Evolutionary conservation across 2,888 invertebrate genomes (phyloP).

Genomic region (Parnassius glacialis): DNA sequence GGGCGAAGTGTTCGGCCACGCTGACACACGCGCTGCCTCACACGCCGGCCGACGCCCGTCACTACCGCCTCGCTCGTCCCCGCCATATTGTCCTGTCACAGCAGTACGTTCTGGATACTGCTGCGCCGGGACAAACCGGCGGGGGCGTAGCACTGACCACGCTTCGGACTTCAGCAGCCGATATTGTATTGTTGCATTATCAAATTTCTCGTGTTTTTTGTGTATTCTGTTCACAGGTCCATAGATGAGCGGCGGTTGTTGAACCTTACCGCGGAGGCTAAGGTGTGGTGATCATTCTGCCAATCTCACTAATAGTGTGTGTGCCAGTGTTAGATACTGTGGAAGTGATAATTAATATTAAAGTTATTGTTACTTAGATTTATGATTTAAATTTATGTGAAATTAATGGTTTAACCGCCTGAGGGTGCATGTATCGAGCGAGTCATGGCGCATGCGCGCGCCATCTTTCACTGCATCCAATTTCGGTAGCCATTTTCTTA

Average conservation of each 20-base stretch:
- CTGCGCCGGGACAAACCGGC: slow-evolving; percentile 92
- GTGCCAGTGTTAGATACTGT: slow-evolving; percentile 28
- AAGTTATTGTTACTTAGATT: slow-evolving; percentile 10
- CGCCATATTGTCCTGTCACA: slow-evolving; percentile 99
- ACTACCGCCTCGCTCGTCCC: slow-evolving; percentile 71
- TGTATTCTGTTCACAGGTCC: slow-evolving; percentile 45
- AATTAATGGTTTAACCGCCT: slow-evolving; percentile 50
- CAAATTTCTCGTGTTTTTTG: slow-evolving; percentile 26
- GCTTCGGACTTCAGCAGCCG: slow-evolving; percentile 15
- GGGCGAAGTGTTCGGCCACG: slow-evolving; percentile 60
- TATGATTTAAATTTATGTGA: slow-evolving; percentile 35
- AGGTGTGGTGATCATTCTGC: background rate
- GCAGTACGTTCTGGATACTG: slow-evolving; percentile 95
- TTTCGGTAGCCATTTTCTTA: slow-evolving; percentile 60
- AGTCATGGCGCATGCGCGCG: slow-evolving; percentile 68
- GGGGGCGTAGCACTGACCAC: slow-evolving; percentile 53
- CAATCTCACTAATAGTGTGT: slow-evolving; percentile 8
- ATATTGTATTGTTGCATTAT: slow-evolving; percentile 8
- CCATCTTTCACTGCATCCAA: slow-evolving; percentile 67
- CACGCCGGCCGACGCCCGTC: slow-evolving; percentile 76
- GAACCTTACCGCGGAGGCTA: background rate
- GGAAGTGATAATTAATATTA: slow-evolving; percentile 1
- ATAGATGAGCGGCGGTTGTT: slow-evolving; percentile 7
- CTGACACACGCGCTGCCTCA: slow-evolving; percentile 69
- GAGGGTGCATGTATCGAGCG: slow-evolving; percentile 77